Conservation (phyloP, 2,113 vertebrate species). For the Sciurus niger region DNA sequence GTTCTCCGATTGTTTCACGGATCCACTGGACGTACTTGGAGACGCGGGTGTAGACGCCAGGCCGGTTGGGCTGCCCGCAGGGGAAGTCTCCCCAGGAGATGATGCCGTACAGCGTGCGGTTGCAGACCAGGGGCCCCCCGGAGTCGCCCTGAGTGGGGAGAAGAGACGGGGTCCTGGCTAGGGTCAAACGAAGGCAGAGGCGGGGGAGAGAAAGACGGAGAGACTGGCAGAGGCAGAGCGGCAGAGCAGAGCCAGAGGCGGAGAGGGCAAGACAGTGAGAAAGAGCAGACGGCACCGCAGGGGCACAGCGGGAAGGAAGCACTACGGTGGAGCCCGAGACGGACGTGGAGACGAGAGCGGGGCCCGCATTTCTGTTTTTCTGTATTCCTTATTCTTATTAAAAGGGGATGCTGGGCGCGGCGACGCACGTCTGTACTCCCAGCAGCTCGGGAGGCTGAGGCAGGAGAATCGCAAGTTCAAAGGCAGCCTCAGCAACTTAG, state of each 20-base stretch:
- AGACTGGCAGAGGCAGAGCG: neutral
- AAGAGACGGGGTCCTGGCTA: neutral
- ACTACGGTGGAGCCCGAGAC: too few species aligned
- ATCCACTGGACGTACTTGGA: constrained; percentile 91
- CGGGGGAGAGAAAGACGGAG: neutral
- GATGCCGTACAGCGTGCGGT: constrained; percentile 88
- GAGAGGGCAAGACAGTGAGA: neutral
- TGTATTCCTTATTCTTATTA: neutral
- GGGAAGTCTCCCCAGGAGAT: constrained; percentile 93
- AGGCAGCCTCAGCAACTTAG: too few species aligned
- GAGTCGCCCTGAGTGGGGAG: constrained; percentile 86
- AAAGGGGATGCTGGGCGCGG: neutral
- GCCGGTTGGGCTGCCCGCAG: constrained; percentile 90
- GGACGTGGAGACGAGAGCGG: too few species aligned
- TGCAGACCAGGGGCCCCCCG: constrained; percentile 88
- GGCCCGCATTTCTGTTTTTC: neutral
- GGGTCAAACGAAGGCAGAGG: neutral
- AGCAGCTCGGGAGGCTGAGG: too few species aligned
- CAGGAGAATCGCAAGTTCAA: too few species aligned
- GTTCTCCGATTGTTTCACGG: constrained; percentile 77
- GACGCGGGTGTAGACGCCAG: constrained; percentile 92
- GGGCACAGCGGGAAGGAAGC: too few species aligned
- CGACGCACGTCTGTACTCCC: too few species aligned
- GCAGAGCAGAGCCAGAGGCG: neutral
- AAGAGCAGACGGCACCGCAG: too few species aligned